Conservation (phyloP, 2,797 vertebrate species). For the Mormyrus hasselquistii region DNA sequence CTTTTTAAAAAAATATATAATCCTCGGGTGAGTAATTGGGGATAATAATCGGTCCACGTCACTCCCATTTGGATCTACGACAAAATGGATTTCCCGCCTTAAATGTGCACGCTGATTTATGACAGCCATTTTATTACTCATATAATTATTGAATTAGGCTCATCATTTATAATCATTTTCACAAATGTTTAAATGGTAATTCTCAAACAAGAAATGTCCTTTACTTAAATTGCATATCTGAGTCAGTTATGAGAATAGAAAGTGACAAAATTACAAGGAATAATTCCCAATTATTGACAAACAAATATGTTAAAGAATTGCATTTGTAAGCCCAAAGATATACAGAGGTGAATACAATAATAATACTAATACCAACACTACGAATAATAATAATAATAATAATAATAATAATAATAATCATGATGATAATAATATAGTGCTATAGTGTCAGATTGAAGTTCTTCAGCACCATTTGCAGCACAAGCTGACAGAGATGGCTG, state of each 20-base stretch:
- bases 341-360: background rate
- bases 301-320: background rate
- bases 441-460: background rate
- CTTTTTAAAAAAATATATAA: background rate
- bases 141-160: background rate
- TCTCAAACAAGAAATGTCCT: background rate
- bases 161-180: background rate
- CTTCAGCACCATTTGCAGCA: background rate
- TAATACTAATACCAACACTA: background rate
- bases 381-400: background rate
- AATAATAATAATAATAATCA: background rate
- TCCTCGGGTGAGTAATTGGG: background rate
- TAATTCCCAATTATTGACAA: background rate
- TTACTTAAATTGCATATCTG: background rate
- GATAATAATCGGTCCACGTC: background rate
- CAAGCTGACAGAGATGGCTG: background rate
- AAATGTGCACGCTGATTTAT: background rate
- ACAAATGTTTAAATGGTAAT: background rate
- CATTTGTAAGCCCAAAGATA: background rate
- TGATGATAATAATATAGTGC: background rate
- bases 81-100: background rate
- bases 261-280: background rate
- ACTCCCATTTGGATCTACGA: background rate
- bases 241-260: background rate
- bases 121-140: background rate